Percentiles rank a stretch among this genome's conserved stretches.
Conservation (phyloP, 2,797 vertebrate genomes). For the Chelonia mydas region DNA sequence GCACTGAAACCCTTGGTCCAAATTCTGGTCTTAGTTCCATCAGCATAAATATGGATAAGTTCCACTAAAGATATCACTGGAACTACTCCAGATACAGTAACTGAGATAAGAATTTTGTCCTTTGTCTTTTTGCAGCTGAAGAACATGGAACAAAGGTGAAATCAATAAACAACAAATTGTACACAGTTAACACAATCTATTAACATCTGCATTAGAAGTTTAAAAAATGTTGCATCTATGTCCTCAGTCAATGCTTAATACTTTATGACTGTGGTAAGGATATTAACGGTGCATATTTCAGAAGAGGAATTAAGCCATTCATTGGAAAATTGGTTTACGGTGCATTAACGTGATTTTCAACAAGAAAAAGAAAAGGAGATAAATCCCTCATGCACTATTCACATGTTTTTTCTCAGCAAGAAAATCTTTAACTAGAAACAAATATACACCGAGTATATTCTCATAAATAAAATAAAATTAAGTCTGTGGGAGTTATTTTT, state of each 20-base stretch:
- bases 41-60: not conserved
- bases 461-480: not conserved
- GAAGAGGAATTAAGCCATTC: not conserved
- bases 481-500: not conserved
- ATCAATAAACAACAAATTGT: not conserved
- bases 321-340: not conserved
- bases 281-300: not conserved
- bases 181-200: not conserved
- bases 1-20: not conserved
- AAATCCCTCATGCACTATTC: not conserved
- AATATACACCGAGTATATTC: not conserved
- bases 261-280: not conserved
- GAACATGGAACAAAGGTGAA: not conserved
- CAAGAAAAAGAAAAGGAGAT: rapidly evolving
- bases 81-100: not conserved
- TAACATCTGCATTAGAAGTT: not conserved
- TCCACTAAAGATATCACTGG: not conserved
- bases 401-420: not conserved
- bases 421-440: not conserved
- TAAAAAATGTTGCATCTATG: not conserved
- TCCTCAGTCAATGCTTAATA: not conserved
- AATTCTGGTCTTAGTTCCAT: not conserved
- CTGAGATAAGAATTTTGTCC: not conserved
- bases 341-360: not conserved
- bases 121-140: not conserved